Base-by-base conservation (phyloP, 2,797 vertebrate genomes). In the Prunella strophiata region DNA sequence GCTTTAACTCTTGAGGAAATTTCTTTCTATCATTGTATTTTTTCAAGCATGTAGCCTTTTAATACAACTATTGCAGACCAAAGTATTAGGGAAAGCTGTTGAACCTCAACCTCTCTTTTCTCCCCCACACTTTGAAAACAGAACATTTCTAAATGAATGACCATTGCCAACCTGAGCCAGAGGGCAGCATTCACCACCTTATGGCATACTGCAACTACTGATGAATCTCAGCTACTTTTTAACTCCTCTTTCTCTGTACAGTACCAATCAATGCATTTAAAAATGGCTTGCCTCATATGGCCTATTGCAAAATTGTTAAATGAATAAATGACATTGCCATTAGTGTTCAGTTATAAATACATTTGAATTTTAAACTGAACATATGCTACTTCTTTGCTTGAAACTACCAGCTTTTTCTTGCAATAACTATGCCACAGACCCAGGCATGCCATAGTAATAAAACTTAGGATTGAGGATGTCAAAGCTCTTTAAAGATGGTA, bases 151-250 rank as follows among this genome's bases (percentile, higher is more conserved):
- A 48, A 84, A 7, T 23, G 59, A 94, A 52, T 94, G 95, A 91
- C 96, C 96, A 62, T 87, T 93, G 94, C 78, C 86, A 94, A 29
- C 38, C 92, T 83, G 95, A 96, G 96, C 55, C 96, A 96, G 94
- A 96, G 94, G 94, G 93, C 96, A 96, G 95, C 77, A 94, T 96
- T 94, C 90, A 71, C 94, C 94, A 73, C 42, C 36, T 91, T 89
- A 90, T 65, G 61, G 38, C 67, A 75, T 32, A 38, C 38, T 91
- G 36, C 71, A 85, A n/a, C n/a, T 91, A 62, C 50, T 74, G 50
- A 79, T 58, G 52, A 81, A 58, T 74, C 45, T 89, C 51, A 66
- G 43, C 66, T 74, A 36, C 32, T 34, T 78, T 84, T 90, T 76
- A 89, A 91, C 50, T 89, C 50, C 22, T 72, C 8, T 82, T 88